Percentiles rank a stretch among this genome's conserved stretches.
These are phyloP conservation scores for Rhynchophorus ferrugineus DNA, from an alignment of 1,140 invertebrate species.

Conservation along the genomic window DNA sequence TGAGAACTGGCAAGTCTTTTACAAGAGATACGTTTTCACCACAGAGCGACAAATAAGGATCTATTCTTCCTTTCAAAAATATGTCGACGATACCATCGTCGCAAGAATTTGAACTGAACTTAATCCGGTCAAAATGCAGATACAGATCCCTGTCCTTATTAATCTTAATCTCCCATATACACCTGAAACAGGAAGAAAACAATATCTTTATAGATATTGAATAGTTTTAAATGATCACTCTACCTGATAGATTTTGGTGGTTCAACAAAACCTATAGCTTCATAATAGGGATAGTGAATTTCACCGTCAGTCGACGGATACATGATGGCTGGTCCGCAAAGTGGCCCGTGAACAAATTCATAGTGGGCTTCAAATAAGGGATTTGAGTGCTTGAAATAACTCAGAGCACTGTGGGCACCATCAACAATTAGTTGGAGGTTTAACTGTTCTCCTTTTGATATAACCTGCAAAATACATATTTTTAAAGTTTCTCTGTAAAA, in stretches of 20 bases:
- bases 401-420: conserved; percentile 68
- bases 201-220: neutral
- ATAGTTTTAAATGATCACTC: neutral
- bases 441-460: conserved; percentile 68
- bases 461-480: conserved; percentile 46
- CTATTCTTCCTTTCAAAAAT: conserved; percentile 58
- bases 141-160: conserved; percentile 73
- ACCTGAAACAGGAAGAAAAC: conserved; percentile 44
- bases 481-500: neutral
- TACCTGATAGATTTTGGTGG: conserved; percentile 67
- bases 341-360: conserved; percentile 79
- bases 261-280: conserved; percentile 68
- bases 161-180: conserved; percentile 80
- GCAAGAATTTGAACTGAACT: conserved; percentile 71
- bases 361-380: conserved; percentile 77
- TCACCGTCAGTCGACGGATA: conserved; percentile 72
- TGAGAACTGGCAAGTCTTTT: conserved; percentile 68
- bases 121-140: conserved; percentile 78
- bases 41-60: conserved; percentile 70
- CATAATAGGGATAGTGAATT: conserved; percentile 76
- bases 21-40: conserved; percentile 73
- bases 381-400: conserved; percentile 76
- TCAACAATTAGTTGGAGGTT: conserved; percentile 75
- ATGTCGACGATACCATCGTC: conserved; percentile 79
- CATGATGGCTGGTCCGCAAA: conserved; percentile 74